phyloP scores from a whole-genome alignment of 2,113 vertebrate genomes.

The Pseudorhombus dupliciocellatus region DNA sequence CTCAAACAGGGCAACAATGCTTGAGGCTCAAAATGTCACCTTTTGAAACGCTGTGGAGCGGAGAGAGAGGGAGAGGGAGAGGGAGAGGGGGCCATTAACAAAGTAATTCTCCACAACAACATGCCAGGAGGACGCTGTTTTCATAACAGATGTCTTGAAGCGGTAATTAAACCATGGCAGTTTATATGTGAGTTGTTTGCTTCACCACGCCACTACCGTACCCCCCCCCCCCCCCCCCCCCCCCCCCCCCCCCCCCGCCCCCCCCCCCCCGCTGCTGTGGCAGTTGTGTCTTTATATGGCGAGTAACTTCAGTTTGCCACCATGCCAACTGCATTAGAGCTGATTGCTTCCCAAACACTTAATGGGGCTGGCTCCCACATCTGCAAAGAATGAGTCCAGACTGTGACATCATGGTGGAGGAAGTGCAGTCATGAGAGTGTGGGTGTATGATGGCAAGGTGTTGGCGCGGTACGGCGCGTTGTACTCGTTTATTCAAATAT shows the following conservation, averaged over 20 bases:
- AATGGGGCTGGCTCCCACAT: conserved; percentile 66
- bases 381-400: conserved; percentile 70
- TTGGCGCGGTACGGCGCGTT: conserved; percentile 21
- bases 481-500: conserved; percentile 31
- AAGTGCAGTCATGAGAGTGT: conserved; percentile 56
- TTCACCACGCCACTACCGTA: conserved; percentile 38
- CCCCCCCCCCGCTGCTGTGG: conserved; percentile 17
- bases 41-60: conserved; percentile 46
- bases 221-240: conserved; percentile 25
- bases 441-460: conserved; percentile 33
- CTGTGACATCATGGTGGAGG: conserved; percentile 74
- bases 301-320: conserved; percentile 47
- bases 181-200: conserved; percentile 44
- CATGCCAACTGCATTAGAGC: conserved; percentile 52
- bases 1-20: conserved; percentile 54
- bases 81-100: conserved; percentile 36
- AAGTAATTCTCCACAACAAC: conserved; percentile 45
- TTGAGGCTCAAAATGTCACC: conserved; percentile 52
- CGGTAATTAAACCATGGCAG: conserved; percentile 47
- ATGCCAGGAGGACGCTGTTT: conserved; percentile 42
- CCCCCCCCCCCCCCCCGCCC: background rate
- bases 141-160: conserved; percentile 55
- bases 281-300: conserved; percentile 62
- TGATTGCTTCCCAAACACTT: conserved; percentile 73
- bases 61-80: conserved; percentile 14